A percentile compares a stretch with the other conserved stretches of the same genome.
These are phyloP conservation scores for Mormoops blainvillei DNA, from an alignment of 2,113 vertebrate genomes.

Conservation along the genomic window DNA sequence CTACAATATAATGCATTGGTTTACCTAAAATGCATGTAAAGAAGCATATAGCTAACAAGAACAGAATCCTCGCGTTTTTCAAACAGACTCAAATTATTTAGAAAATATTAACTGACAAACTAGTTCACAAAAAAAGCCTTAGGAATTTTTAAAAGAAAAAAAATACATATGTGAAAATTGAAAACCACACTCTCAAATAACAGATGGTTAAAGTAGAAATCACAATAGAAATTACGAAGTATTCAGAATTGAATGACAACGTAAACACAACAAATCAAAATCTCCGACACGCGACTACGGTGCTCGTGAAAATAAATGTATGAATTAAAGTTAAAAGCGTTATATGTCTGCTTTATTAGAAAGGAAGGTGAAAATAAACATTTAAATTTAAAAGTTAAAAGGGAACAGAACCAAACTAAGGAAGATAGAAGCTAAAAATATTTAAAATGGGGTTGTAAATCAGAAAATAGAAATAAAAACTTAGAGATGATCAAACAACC, in stretches of 20 bases:
- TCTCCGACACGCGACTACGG: neutral
- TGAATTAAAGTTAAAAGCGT: neutral
- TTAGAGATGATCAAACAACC: neutral
- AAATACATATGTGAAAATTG: neutral
- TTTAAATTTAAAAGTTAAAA: neutral
- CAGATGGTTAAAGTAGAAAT: neutral
- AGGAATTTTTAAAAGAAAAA: neutral
- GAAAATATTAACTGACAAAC: neutral
- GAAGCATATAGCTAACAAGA: neutral
- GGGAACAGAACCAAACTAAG: neutral
- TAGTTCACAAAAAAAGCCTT: neutral
- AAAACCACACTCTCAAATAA: neutral
- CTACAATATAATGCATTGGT: neutral
- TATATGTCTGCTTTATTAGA: neutral
- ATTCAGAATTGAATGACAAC: neutral
- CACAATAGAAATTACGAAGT: neutral
- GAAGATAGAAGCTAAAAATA: neutral
- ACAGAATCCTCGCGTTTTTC: neutral
- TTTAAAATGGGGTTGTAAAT: neutral
- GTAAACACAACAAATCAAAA: neutral
- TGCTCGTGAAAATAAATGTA: neutral
- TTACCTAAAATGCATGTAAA: neutral
- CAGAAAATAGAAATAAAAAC: neutral
- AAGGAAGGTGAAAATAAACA: neutral
- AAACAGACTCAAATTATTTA: neutral